Conservation (phyloP, 2,113 vertebrate genomes). For the Oxyura jamaicensis region DNA sequence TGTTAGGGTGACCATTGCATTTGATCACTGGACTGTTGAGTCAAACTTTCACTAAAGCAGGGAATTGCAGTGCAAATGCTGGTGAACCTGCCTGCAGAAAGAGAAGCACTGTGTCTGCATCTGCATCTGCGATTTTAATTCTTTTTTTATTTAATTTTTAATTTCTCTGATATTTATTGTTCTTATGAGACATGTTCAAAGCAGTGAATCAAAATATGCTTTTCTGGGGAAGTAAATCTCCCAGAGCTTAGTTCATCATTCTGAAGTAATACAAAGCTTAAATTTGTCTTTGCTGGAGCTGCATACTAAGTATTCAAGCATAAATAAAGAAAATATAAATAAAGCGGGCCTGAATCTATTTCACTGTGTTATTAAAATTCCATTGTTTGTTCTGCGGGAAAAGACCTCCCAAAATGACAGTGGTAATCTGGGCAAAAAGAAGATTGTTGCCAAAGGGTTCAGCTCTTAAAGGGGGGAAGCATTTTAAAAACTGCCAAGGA, state of each 20-base stretch:
- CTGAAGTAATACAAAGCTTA: constrained; percentile 64
- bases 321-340: constrained; percentile 66
- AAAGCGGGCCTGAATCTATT: constrained; percentile 16
- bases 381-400: constrained; percentile 66
- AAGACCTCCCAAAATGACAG: constrained; percentile 72
- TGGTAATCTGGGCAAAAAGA: constrained; percentile 72
- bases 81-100: background rate
- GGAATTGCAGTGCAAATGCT: background rate
- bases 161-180: constrained; percentile 50
- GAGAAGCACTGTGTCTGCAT: background rate
- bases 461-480: constrained; percentile 46
- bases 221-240: constrained; percentile 55
- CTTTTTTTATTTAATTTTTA: background rate
- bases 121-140: background rate
- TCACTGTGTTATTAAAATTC: constrained; percentile 69
- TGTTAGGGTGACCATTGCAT: background rate
- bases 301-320: constrained; percentile 36
- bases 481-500: constrained; percentile 80
- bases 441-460: constrained; percentile 67
- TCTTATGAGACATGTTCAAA: constrained; percentile 19
- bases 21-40: background rate
- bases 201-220: constrained; percentile 14
- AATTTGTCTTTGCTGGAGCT: constrained; percentile 49
- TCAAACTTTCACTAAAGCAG: background rate
- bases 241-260: constrained; percentile 59